These are phyloP conservation scores for Halcyon senegalensis DNA, from an alignment of 2,113 vertebrate genomes.

Conservation along the genomic window DNA sequence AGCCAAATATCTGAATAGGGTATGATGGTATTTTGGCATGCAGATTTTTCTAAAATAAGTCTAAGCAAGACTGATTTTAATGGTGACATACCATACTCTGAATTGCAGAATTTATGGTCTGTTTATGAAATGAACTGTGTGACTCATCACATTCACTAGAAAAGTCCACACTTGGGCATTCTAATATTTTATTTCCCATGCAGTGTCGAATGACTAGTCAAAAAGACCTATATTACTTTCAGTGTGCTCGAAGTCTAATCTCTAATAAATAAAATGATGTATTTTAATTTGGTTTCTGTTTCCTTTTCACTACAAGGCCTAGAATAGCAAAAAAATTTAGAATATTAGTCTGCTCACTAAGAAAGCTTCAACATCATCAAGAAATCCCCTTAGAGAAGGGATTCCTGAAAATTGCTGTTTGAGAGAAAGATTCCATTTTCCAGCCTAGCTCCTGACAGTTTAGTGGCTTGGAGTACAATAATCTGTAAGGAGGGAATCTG, in stretches of 20 bases:
- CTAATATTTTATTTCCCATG: background rate
- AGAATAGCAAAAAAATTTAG: background rate
- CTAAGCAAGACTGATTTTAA: background rate
- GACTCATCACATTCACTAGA: background rate
- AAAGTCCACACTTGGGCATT: background rate
- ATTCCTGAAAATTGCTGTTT: constrained; percentile 10
- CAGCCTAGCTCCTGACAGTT: background rate
- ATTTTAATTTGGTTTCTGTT: background rate
- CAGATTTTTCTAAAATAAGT: background rate
- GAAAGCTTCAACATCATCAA: background rate
- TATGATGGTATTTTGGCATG: background rate
- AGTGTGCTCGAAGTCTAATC: background rate
- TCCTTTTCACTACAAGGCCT: background rate
- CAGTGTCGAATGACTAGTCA: background rate
- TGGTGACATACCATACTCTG: background rate
- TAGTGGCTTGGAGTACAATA: background rate
- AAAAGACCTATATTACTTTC: background rate
- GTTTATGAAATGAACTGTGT: background rate
- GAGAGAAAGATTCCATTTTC: background rate
- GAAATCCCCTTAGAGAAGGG: background rate
- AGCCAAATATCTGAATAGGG: background rate
- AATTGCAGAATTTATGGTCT: background rate
- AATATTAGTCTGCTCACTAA: background rate
- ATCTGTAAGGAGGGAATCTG: background rate
- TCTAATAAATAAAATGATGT: background rate